Evolutionary conservation across 1,140 invertebrate genomes (phyloP).

Genomic region (Galendromus occidentalis): DNA sequence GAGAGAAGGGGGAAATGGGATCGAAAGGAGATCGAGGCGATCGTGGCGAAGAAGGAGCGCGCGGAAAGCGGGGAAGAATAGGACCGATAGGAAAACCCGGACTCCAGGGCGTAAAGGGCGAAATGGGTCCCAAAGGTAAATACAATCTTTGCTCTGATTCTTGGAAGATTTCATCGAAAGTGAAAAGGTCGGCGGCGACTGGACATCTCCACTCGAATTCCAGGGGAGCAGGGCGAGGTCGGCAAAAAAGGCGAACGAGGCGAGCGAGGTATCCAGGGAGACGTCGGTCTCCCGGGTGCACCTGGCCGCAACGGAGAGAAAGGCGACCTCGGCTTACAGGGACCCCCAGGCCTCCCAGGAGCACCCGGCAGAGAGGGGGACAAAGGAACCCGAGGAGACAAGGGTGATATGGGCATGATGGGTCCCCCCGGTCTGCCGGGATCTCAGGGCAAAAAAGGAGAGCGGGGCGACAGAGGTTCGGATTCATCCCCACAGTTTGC

Average conservation of each 20-base stretch:
- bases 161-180: too few species aligned
- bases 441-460: slow-evolving; percentile 8
- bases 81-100: not conserved
- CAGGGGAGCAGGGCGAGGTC: not conserved
- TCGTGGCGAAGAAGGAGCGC: not conserved
- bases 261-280: not conserved
- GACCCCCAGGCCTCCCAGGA: not conserved
- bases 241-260: not conserved
- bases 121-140: not conserved
- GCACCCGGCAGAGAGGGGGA: slow-evolving; percentile 1
- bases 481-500: not conserved
- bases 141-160: too few species aligned
- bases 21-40: not conserved
- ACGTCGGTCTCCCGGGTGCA: not conserved
- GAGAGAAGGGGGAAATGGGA: not conserved
- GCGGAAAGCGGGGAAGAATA: not conserved
- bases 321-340: slow-evolving; percentile 2
- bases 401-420: slow-evolving; percentile 7
- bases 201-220: not conserved
- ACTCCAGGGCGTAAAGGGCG: not conserved
- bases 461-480: slow-evolving; percentile 1
- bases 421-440: slow-evolving; percentile 4
- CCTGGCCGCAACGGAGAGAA: slow-evolving; percentile 1
- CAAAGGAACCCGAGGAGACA: not conserved
- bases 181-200: too few species aligned